Conservation (phyloP, 2,888 invertebrate species). For the Leptinotarsa rubiginosa region DNA sequence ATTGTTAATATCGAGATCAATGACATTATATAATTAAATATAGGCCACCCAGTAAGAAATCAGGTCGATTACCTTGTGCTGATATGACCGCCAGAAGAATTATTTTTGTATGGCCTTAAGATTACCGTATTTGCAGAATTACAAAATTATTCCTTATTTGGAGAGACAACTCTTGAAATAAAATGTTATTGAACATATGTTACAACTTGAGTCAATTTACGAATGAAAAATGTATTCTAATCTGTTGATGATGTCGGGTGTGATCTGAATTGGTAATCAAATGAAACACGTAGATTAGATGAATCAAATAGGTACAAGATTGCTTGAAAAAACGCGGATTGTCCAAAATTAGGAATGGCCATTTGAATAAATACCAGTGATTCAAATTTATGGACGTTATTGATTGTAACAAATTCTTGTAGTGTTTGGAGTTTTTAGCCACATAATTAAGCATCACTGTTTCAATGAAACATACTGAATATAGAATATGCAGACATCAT, state of each 20-base stretch:
- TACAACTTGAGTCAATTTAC: background rate
- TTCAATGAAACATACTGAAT: no score
- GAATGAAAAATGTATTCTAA: background rate
- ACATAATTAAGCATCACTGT: no score
- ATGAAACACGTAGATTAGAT: background rate
- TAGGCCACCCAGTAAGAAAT: no score
- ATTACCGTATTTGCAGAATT: slow-evolving; percentile 10
- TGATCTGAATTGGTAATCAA: background rate
- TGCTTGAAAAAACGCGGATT: no score
- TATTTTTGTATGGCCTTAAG: background rate
- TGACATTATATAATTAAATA: background rate
- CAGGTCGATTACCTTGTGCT: background rate
- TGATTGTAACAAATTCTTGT: no score
- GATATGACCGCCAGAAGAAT: background rate
- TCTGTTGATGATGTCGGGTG: background rate
- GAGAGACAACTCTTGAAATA: background rate
- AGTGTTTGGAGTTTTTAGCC: no score
- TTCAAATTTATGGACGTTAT: no score
- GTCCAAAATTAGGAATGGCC: no score
- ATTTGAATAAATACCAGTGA: no score
- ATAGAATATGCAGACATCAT: no score
- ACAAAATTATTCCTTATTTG: background rate
- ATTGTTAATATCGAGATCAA: no score
- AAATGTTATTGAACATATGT: slow-evolving; percentile 1
- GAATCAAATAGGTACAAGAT: background rate